Evolutionary conservation across 2,113 vertebrate genomes (phyloP), one percentile per base, ranked within the genome.

Genomic region (Paedocypris sp.): DNA sequence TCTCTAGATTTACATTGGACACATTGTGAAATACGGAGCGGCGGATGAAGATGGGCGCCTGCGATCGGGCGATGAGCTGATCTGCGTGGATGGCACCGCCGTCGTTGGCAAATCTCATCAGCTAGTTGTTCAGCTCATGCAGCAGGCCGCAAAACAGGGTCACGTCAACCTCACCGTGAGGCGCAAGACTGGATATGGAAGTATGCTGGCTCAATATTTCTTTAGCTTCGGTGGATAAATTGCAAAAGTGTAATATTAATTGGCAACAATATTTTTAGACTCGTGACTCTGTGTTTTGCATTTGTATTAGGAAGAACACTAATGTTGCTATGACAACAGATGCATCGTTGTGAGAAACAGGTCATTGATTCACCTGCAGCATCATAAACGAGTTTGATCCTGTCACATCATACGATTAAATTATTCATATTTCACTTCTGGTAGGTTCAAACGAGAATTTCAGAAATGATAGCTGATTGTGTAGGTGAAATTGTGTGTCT

Each of bases 51-150:
- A 98, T 0, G 90, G 96, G 5, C 93, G 94, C 53, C 85, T 99
- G 79, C 84, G 94, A 6, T 97, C 96, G 0, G 96, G 96, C 0
- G 96, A 99, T 35, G 96, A 99, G 47, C 86, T 99, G 65, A 92
- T 92, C 77, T 93, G 91, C 0, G 96, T 99, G 77, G 96, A 99
- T 52, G 94, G 96, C 51, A 99, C 96, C 0, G 89, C 92, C 0
- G 96, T 99, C 38, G 93, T 98, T 28, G 96, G 94, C 9, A 98
- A 98, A 62, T 99, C 96, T 1, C 96, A 99, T 80, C 96, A 98
- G 73, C 90, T 98, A 49, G 96, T 99, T 39, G 94, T 99, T 69
- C 94, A 98, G 60, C 89, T 99, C 60, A 99, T 99, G 96, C 96
- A 99, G 70, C 96, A 99, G 79, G 96, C 94, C 1, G 94, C 96